Evolutionary conservation across 92 coral and sea anemone species (phyloP).

Genomic region (Heliopora coerulea): DNA sequence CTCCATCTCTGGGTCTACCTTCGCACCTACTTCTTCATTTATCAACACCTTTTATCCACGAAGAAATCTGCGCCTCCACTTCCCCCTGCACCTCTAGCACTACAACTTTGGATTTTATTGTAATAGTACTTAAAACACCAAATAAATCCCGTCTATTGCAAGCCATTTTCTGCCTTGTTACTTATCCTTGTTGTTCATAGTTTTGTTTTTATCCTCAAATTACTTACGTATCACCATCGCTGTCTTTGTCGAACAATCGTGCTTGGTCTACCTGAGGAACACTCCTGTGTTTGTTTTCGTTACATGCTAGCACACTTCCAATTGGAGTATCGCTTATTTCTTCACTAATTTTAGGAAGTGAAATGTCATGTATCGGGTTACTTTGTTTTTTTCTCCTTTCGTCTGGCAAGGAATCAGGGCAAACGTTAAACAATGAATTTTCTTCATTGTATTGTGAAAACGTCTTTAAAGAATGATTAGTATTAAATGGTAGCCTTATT

Average conservation of each 20-base stretch:
- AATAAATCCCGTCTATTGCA: too few species aligned
- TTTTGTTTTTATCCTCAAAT: background rate
- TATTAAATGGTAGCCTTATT: background rate
- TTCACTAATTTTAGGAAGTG: too few species aligned
- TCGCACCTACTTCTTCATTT: too few species aligned
- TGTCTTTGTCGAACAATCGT: slow-evolving; percentile 12
- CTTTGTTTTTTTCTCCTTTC: background rate
- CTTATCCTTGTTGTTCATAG: background rate
- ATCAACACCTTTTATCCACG: too few species aligned
- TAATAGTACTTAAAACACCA: too few species aligned
- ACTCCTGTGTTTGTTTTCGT: background rate
- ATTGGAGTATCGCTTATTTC: too few species aligned
- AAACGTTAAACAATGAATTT: background rate
- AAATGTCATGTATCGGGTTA: background rate
- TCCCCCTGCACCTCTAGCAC: too few species aligned
- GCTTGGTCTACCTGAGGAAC: background rate
- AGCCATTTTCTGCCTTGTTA: background rate
- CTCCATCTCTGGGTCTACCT: too few species aligned
- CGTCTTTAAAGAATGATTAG: background rate
- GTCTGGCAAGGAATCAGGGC: background rate
- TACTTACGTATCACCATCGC: slow-evolving; percentile 41
- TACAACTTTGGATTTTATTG: too few species aligned
- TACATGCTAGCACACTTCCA: too few species aligned
- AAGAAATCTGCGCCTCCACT: too few species aligned
- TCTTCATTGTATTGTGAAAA: background rate